Percentiles rank a stretch among this genome's conserved stretches.
phyloP scores from a whole-genome alignment of 2,888 invertebrate genomes.

The Cheilosia grossa region DNA sequence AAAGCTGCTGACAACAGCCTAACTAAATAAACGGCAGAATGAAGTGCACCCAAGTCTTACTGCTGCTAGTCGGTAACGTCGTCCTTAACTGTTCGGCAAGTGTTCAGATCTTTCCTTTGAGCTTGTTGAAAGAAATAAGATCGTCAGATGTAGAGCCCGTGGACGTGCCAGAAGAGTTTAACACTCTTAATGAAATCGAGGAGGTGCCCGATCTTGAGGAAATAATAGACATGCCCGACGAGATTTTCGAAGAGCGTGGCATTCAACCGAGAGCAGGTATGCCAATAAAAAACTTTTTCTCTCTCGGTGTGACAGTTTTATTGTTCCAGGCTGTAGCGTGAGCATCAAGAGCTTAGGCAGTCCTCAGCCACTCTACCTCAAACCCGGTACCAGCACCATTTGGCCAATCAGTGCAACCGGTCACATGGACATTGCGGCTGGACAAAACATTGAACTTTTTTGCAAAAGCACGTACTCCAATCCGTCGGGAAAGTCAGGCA shows the following conservation, averaged over 20 bases:
- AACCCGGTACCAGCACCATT: conserved; percentile 79
- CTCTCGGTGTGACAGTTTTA: neutral
- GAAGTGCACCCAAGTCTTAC: conserved; percentile 30
- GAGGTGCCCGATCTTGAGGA: conserved; percentile 41
- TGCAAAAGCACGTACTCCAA: conserved; percentile 77
- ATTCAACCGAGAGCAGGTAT: conserved; percentile 34
- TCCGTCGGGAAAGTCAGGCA: conserved; percentile 62
- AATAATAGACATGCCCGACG: conserved; percentile 23
- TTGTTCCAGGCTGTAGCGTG: conserved; percentile 41
- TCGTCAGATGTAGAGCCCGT: neutral
- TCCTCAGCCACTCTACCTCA: conserved; percentile 86
- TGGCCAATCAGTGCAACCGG: conserved; percentile 79
- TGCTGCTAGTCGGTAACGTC: conserved; percentile 35
- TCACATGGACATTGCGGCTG: conserved; percentile 77
- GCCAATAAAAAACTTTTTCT: neutral
- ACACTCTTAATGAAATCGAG: neutral
- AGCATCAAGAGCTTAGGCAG: conserved; percentile 77
- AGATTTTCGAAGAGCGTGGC: neutral
- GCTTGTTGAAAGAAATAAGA: conserved; percentile 13
- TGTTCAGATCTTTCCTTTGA: conserved; percentile 2
- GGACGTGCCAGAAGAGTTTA: conserved; percentile 4
- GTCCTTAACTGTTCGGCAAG: conserved; percentile 33
- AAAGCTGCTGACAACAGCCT: neutral
- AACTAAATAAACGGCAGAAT: conserved; percentile 30
- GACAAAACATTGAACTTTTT: conserved; percentile 79